Conservation (phyloP, 2,888 invertebrate species). For the Parnassius apollo region DNA sequence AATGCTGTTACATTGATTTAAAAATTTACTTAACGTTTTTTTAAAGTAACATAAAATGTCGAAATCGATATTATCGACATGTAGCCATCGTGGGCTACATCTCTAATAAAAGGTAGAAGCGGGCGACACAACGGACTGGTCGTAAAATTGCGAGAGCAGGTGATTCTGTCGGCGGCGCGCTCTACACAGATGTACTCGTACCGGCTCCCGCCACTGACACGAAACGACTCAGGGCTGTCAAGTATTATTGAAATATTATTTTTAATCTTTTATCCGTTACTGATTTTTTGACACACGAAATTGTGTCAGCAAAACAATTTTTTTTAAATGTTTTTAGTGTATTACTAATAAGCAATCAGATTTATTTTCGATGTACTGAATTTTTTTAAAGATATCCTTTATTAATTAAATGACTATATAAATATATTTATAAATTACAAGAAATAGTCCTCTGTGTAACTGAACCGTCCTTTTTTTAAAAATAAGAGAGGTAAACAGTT, state of each 20-base stretch:
- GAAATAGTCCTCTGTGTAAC: no score
- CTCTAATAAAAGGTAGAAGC: constrained; percentile 50
- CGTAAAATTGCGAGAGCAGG: constrained; percentile 78
- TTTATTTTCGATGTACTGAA: no score
- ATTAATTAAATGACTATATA: no score
- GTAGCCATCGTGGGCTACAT: neutral
- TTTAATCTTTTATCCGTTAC: constrained; percentile 2
- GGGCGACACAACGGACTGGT: constrained; percentile 58
- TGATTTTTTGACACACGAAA: neutral
- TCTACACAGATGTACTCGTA: constrained; percentile 32
- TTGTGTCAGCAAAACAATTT: no score
- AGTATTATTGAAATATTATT: neutral
- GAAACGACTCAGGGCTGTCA: constrained; percentile 35
- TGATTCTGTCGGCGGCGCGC: constrained; percentile 66
- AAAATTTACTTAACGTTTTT: no score
- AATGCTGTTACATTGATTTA: no score
- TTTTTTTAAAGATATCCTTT: no score
- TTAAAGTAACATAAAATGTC: constrained; percentile 11
- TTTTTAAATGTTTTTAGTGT: no score
- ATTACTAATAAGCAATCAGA: no score
- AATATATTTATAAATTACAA: no score
- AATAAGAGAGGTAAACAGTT: no score
- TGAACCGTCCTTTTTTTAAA: no score
- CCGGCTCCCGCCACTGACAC: constrained; percentile 28
- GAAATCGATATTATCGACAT: constrained; percentile 27